Evolutionary conservation across 2,797 vertebrate species (phyloP), one percentile per base, ranked within the genome.

Genomic region (Dipus sagitta): DNA sequence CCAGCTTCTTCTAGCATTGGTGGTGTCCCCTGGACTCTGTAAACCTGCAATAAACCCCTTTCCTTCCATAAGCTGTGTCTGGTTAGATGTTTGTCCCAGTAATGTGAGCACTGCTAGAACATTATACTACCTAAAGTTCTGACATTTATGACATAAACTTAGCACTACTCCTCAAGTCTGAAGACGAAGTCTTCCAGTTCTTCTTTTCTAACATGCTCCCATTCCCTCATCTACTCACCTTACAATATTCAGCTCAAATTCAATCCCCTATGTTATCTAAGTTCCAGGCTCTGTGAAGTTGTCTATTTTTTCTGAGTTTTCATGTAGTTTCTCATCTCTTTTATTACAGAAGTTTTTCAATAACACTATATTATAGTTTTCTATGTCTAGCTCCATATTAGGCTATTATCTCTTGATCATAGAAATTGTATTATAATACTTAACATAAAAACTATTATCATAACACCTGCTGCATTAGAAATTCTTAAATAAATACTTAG

Each of bases 181-280:
- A 84, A 80, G 1, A 26, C 8, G 60, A 90, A 82, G 24, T 5
- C 6, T 13, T 30, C 14, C 24, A 2, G 74, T 24, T 28, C 24
- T 54, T 26, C 58, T 34, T 68, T 38, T 24, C 47, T 72, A 34
- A 23, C 10, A 78, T 32, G 79, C 4, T 70, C 23, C 28, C n/a
- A 0, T 17, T 83, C n/a, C 18, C 72, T 30, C 74, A 47, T 32
- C 38, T 47, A 71, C 24, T 8, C 28, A 85, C 18, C 24, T 75
- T 65, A 38, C 3, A 30, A n/a, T 12, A 47, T 14, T 26, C 81
- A 86, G 17, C 11, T 67, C 28, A 64, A 78, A 47, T 23, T 60
- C 10, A n/a, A 72, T 6, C 21, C 58, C 47, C 86, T 24, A 17
- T 0, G 0, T 12, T 17, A 52, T 20, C 60, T 75, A 21, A 58